Percentiles rank a stretch among this genome's conserved stretches.
phyloP scores from a whole-genome alignment of 2,888 invertebrate species.

The Digitonthophagus gazella region DNA sequence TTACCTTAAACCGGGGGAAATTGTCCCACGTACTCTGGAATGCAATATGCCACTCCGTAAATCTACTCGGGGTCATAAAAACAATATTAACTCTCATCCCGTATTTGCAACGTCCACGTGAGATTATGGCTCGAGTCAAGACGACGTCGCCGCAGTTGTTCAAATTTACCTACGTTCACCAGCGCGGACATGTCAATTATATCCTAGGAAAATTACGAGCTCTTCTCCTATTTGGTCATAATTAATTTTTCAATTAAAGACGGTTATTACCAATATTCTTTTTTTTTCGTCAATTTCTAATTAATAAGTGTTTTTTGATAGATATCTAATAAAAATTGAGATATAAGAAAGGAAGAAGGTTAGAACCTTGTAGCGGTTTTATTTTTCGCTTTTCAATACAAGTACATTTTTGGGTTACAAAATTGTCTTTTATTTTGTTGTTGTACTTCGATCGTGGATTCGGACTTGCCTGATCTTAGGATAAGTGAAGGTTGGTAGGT shows the following conservation, averaged over 20 bases:
- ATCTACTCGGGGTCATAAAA: constrained; percentile 48
- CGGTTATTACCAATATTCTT: too few relatives aligned
- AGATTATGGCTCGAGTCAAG: constrained; percentile 34
- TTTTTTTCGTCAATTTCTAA: too few relatives aligned
- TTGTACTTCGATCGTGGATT: too few relatives aligned
- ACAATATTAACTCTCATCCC: constrained; percentile 47
- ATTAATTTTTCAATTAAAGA: not conserved
- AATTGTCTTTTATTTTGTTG: too few relatives aligned
- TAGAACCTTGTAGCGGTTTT: too few relatives aligned
- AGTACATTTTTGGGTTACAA: too few relatives aligned
- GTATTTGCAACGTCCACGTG: constrained; percentile 33
- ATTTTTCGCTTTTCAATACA: too few relatives aligned
- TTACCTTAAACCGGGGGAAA: constrained; percentile 18
- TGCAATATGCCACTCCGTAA: constrained; percentile 49
- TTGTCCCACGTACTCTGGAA: constrained; percentile 37
- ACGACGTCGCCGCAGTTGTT: not conserved
- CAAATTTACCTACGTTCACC: not conserved
- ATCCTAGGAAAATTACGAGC: not conserved
- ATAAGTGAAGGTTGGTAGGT: too few relatives aligned
- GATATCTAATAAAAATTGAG: too few relatives aligned
- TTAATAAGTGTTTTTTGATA: too few relatives aligned
- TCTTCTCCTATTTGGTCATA: not conserved
- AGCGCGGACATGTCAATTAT: not conserved
- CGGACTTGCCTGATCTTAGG: too few relatives aligned
- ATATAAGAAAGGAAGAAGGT: too few relatives aligned